These are phyloP conservation scores for Calephelis nemesis DNA, from an alignment of 1,140 invertebrate genomes.

Conservation along the genomic window DNA sequence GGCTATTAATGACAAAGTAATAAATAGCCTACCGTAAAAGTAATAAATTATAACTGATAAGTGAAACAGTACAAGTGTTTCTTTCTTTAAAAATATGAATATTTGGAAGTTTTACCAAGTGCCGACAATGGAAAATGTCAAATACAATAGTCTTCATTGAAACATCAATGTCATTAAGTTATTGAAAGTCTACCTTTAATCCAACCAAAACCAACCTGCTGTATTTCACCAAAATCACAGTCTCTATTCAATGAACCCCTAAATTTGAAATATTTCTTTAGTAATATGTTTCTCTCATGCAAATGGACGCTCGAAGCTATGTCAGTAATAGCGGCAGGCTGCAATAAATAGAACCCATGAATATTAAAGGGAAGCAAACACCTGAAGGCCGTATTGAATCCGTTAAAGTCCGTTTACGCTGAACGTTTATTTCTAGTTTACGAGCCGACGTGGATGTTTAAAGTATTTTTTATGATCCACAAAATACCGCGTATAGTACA, in stretches of 20 bases:
- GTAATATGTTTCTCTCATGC: constrained; percentile 5
- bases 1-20: no score
- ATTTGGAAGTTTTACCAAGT: no score
- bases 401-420: constrained; percentile 21
- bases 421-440: constrained; percentile 20
- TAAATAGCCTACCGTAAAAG: no score
- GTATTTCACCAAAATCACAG: background rate
- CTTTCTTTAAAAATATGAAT: no score
- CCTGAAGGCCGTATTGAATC: constrained; percentile 19
- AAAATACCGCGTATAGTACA: constrained; percentile 14
- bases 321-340: constrained; percentile 12
- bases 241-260: background rate
- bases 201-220: no score
- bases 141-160: no score
- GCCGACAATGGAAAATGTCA: no score
- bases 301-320: constrained; percentile 2
- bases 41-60: no score
- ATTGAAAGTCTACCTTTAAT: no score
- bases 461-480: constrained; percentile 24
- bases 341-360: constrained; percentile 19
- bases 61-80: no score
- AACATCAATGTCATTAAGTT: no score
- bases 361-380: constrained; percentile 19
- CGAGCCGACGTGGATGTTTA: constrained; percentile 15
- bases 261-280: constrained; percentile 1